Percentiles rank a stretch among this genome's conserved stretches.
phyloP scores from a whole-genome alignment of 2,797 vertebrate species.

The Avahi laniger region DNA sequence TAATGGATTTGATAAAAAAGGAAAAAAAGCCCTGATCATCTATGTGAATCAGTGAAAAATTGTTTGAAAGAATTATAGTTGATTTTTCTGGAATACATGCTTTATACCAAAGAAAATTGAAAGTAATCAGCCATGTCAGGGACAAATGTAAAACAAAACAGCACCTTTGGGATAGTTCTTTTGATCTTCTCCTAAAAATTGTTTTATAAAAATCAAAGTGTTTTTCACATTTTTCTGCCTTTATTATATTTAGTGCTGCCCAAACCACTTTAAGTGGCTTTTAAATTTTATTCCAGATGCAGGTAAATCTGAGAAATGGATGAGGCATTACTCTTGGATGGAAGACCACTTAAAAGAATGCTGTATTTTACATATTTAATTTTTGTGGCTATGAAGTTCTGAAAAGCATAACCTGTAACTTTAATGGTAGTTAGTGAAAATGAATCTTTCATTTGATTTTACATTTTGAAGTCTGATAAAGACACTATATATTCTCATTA shows the following conservation, averaged over 20 bases:
- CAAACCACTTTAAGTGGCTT: conserved; percentile 3
- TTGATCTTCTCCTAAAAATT: neutral
- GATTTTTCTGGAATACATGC: neutral
- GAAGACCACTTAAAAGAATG: conserved; percentile 8
- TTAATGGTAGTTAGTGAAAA: conserved; percentile 44
- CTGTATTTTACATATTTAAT: conserved; percentile 42
- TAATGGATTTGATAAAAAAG: neutral
- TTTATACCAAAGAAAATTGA: conserved; percentile 6
- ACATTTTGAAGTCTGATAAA: conserved; percentile 15
- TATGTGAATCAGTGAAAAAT: conserved; percentile 33
- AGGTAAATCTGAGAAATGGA: neutral
- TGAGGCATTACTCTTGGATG: neutral
- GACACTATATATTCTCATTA: neutral
- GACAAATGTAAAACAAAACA: conserved; percentile 16
- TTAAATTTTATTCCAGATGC: conserved; percentile 20
- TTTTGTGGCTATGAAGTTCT: conserved; percentile 2
- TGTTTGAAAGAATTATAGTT: conserved; percentile 27
- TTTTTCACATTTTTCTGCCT: conserved; percentile 43
- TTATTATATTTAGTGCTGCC: neutral
- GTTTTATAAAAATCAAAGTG: neutral
- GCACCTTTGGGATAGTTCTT: conserved; percentile 20
- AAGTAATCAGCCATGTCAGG: conserved; percentile 11
- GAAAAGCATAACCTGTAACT: conserved; percentile 17
- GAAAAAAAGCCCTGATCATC: neutral
- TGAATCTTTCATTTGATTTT: conserved; percentile 38